Conservation (phyloP, 2,797 vertebrate genomes). For the Gadopsis bispinosus region DNA sequence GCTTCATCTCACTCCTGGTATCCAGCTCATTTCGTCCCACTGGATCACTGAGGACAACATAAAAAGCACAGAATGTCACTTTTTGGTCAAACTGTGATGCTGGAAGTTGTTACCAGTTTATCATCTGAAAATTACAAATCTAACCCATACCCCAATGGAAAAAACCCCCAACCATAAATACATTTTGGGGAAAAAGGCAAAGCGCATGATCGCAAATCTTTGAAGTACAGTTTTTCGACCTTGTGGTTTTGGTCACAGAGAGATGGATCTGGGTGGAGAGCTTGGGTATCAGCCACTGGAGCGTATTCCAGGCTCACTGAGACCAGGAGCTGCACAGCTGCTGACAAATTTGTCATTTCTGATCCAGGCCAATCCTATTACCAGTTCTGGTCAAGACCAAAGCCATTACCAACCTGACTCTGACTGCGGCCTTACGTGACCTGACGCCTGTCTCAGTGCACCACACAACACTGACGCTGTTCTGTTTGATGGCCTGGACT, state of each 20-base stretch:
- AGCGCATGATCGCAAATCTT: constrained; percentile 32
- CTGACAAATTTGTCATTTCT: constrained; percentile 79
- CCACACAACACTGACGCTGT: constrained; percentile 30
- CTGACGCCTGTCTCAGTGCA: constrained; percentile 37
- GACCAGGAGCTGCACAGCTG: constrained; percentile 78
- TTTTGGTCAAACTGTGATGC: constrained; percentile 11
- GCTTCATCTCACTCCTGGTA: constrained; percentile 1
- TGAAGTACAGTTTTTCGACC: constrained; percentile 54
- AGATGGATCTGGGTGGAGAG: constrained; percentile 49
- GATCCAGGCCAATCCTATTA: constrained; percentile 76
- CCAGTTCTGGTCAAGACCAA: constrained; percentile 68
- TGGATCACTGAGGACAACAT: constrained; percentile 28
- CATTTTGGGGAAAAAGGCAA: constrained; percentile 28
- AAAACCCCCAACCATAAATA: constrained; percentile 39
- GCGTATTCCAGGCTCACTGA: constrained; percentile 61
- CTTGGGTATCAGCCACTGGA: constrained; percentile 79
- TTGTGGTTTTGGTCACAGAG: constrained; percentile 58
- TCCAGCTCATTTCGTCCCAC: neutral
- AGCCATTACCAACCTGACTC: constrained; percentile 60
- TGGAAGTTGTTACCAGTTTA: constrained; percentile 15
- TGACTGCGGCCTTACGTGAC: constrained; percentile 44
- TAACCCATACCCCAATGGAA: constrained; percentile 3
- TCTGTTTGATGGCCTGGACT: constrained; percentile 20
- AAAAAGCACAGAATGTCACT: constrained; percentile 19
- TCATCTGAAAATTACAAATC: constrained; percentile 33